Conservation (phyloP, 1,140 invertebrate species). For the Gryon sp. region DNA sequence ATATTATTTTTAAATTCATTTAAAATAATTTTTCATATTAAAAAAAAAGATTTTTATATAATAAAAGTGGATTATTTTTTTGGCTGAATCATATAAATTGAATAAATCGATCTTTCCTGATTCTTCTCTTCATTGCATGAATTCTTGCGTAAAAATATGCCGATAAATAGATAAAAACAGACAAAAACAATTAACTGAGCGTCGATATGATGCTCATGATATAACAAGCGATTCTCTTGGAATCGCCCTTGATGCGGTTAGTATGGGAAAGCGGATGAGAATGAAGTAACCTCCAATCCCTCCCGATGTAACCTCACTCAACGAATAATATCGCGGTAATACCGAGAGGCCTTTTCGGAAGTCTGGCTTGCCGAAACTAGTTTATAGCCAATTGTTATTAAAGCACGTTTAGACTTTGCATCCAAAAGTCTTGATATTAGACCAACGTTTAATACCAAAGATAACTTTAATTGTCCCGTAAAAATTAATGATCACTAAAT, state of each 20-base stretch:
- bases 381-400: constrained; percentile 67
- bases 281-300: constrained; percentile 64
- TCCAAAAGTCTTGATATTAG: constrained; percentile 45
- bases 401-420: constrained; percentile 42
- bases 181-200: constrained; percentile 63
- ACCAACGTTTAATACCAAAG: constrained; percentile 14
- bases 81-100: background rate
- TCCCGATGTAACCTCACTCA: constrained; percentile 44
- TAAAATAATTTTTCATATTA: too few relatives aligned
- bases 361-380: constrained; percentile 66
- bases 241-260: constrained; percentile 65
- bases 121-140: background rate
- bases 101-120: constrained; percentile 15
- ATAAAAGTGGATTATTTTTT: constrained; percentile 7
- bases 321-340: constrained; percentile 65
- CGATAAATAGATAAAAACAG: constrained; percentile 44
- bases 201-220: constrained; percentile 49
- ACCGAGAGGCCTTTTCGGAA: constrained; percentile 47
- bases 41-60: too few relatives aligned
- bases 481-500: constrained; percentile 11
- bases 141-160: constrained; percentile 26
- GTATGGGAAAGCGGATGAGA: constrained; percentile 60
- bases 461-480: constrained; percentile 22
- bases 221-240: constrained; percentile 60
- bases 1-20: too few relatives aligned